A percentile compares a stretch with the other conserved stretches of the same genome.
Evolutionary conservation across 1,140 invertebrate species (phyloP).

Genomic region (Dreissena polymorpha): DNA sequence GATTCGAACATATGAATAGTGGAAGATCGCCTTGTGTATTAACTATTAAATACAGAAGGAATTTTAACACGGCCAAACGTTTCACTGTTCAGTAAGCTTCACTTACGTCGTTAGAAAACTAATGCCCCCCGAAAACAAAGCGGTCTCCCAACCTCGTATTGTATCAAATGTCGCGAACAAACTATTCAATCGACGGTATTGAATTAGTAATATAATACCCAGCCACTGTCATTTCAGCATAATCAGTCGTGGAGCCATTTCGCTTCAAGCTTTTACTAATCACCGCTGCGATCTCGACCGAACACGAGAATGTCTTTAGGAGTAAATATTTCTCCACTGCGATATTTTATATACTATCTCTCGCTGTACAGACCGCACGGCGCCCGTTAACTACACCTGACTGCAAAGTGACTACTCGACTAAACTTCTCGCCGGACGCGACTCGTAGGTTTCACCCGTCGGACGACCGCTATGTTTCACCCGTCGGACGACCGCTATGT

Average conservation of each 20-base stretch:
- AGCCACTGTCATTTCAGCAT: background rate
- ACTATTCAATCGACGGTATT: background rate
- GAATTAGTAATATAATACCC: background rate
- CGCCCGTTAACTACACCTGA: background rate
- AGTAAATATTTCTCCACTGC: background rate
- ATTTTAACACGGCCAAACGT: no score
- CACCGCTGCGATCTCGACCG: background rate
- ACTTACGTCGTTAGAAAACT: background rate
- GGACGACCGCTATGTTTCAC: no score
- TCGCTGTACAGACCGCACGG: background rate
- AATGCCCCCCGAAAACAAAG: background rate
- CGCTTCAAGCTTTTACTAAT: background rate
- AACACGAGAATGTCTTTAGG: background rate
- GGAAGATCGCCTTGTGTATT: no score
- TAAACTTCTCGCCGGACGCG: no score
- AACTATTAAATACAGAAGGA: no score
- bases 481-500: no score
- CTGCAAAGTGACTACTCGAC: no score
- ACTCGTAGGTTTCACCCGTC: no score
- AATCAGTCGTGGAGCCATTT: background rate
- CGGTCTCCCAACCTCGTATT: background rate
- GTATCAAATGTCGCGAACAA: conserved; percentile 1
- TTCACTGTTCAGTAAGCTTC: background rate
- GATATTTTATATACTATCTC: conserved; percentile 8
- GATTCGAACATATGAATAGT: no score